Evolutionary conservation across 2,113 vertebrate genomes (phyloP).

Genomic region (Melozone crissalis): DNA sequence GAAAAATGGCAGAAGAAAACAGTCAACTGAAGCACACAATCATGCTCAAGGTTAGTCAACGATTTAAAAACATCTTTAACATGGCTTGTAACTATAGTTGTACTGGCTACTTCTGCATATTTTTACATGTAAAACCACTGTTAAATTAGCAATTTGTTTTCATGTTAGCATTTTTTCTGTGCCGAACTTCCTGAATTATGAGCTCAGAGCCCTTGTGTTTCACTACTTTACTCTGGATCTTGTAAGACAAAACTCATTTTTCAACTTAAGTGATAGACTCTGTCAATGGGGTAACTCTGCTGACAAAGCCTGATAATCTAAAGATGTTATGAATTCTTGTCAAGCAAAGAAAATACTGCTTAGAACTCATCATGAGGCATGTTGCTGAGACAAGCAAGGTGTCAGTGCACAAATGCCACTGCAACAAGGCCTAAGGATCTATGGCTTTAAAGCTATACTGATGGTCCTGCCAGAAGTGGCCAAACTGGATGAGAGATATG

Average conservation of each 20-base stretch:
- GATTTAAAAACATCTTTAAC: background rate
- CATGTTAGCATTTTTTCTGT: background rate
- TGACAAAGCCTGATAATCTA: background rate
- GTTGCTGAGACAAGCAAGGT: background rate
- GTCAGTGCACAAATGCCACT: background rate
- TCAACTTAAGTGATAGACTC: background rate
- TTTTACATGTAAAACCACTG: background rate
- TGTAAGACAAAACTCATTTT: background rate
- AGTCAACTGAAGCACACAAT: slow-evolving; percentile 49
- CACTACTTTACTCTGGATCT: background rate
- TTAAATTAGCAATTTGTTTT: background rate
- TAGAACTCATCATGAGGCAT: background rate
- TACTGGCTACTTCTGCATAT: background rate
- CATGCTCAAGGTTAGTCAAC: slow-evolving; percentile 58
- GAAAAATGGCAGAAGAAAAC: slow-evolving; percentile 68
- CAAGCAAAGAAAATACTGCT: background rate
- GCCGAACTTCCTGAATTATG: background rate
- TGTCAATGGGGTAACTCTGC: background rate
- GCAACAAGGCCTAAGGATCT: background rate
- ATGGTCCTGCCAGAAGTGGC: background rate
- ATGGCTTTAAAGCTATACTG: background rate
- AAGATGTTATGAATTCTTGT: background rate
- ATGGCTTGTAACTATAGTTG: background rate
- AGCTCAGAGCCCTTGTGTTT: background rate
- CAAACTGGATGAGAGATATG: background rate